phyloP scores from a whole-genome alignment of 2,113 vertebrate genomes.

The Callospermophilus lateralis region DNA sequence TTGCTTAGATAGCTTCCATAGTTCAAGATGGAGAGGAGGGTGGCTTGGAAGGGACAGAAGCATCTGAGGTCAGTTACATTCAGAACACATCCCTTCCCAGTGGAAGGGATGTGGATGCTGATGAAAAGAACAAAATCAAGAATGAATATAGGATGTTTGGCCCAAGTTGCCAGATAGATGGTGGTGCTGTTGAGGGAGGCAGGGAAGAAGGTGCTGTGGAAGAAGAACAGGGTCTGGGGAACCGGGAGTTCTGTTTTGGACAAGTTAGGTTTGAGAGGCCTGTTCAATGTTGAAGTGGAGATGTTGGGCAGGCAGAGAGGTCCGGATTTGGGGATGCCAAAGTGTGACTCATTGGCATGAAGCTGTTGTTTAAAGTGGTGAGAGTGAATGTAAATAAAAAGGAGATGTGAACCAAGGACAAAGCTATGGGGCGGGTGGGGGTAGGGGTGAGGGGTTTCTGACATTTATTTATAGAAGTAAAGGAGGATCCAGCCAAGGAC shows the following conservation, averaged over 20 bases:
- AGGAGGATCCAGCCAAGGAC: background rate
- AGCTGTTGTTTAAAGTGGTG: background rate
- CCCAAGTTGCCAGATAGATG: background rate
- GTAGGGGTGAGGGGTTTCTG: background rate
- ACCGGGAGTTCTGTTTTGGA: background rate
- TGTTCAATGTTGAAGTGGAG: background rate
- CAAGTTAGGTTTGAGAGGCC: background rate
- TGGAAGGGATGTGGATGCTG: background rate
- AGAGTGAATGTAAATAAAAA: background rate
- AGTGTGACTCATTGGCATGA: background rate
- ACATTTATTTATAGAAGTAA: background rate
- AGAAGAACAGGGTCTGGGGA: background rate
- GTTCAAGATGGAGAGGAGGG: background rate
- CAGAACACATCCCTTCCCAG: background rate
- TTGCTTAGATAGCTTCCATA: background rate
- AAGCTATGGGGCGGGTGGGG: no score
- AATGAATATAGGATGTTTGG: background rate
- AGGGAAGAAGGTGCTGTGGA: background rate
- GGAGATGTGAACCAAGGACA: background rate
- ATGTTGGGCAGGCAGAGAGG: background rate
- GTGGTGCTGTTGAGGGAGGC: background rate
- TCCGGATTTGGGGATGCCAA: background rate
- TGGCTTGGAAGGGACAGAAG: background rate
- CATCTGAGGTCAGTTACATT: background rate
- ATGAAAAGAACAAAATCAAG: background rate